Conservation (phyloP, 2,797 vertebrate species). For the Artibeus jamaicensis region DNA sequence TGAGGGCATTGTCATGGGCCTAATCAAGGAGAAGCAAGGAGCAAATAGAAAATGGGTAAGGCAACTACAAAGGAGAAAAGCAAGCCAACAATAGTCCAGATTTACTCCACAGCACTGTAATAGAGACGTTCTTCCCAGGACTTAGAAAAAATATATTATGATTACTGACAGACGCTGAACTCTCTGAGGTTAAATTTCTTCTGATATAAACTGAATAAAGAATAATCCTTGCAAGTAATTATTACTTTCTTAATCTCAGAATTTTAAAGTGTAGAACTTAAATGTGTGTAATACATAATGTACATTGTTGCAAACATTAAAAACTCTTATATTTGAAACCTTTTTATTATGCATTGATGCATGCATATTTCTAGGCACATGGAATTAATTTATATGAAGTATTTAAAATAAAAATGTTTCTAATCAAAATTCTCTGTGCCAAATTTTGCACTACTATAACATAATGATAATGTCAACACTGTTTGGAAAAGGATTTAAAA, state of each 20-base stretch:
- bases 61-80: neutral
- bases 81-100: constrained; percentile 5
- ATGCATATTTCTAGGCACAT: neutral
- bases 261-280: constrained; percentile 60
- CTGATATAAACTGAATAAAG: constrained; percentile 76
- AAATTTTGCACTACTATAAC: neutral
- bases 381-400: neutral
- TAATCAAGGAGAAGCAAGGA: constrained; percentile 79
- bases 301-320: constrained; percentile 78
- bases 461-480: neutral
- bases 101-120: constrained; percentile 36
- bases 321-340: constrained; percentile 46
- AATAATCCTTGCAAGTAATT: constrained; percentile 70
- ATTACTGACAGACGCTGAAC: constrained; percentile 55
- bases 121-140: constrained; percentile 73
- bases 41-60: constrained; percentile 72
- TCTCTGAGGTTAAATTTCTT: constrained; percentile 65
- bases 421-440: neutral
- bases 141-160: constrained; percentile 74
- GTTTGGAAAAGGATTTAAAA: neutral
- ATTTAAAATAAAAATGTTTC: neutral
- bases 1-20: constrained; percentile 90
- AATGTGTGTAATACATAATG: constrained; percentile 71
- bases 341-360: neutral
- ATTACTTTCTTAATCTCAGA: constrained; percentile 67